Evolutionary conservation across 2,888 invertebrate species (phyloP), one percentile per base, ranked within the genome.

Genomic region (Drosophila silvestris): DNA sequence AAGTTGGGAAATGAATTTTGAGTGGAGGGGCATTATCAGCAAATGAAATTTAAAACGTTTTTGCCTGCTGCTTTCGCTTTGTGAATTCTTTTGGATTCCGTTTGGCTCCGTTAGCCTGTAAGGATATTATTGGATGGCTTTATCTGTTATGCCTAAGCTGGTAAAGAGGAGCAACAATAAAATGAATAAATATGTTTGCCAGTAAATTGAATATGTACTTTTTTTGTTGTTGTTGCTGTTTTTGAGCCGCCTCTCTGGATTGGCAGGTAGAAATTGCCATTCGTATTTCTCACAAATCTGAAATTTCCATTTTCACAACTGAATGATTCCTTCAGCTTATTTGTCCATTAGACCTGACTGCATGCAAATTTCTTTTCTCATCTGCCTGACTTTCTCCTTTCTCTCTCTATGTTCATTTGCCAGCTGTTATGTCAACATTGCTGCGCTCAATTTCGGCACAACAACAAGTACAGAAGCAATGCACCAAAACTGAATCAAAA

Each of bases 1-100:
- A 82, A 87, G 81, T 85, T 86, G 74, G 72, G 69, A 81, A 84
- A 79, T 82, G 81, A 86, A 84, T 82, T 77, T 76, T 77, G 72
- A 83, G 81, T 70, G 80, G 58, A 59, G 62, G 37, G 66, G 69
- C 70, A 82, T 85, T 86, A 85, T 80, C 86, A 84, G 75, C 72
- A 85, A 86, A 86, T 84, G 82, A 85, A 85, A 85, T 85, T 86
- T 81, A 78, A 84, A 86, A 74, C 71, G 77, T 68, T 84, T 83
- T 69, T 70, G 39, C 56, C 50, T 57, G 57, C 63, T 54, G 12
- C 30, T 22, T n/a, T 47, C 26, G 56, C 33, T 60, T 35, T 19
- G 35, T 47, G 26, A 56, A 37, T 54, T 56, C 10, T 41, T 16
- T 47, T 56, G 51, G 28, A 66, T 66, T 56, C 53, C 41, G 62